Evolutionary conservation across 2,797 vertebrate genomes (phyloP).

Genomic region (Microctenopoma stevenorrisi): DNA sequence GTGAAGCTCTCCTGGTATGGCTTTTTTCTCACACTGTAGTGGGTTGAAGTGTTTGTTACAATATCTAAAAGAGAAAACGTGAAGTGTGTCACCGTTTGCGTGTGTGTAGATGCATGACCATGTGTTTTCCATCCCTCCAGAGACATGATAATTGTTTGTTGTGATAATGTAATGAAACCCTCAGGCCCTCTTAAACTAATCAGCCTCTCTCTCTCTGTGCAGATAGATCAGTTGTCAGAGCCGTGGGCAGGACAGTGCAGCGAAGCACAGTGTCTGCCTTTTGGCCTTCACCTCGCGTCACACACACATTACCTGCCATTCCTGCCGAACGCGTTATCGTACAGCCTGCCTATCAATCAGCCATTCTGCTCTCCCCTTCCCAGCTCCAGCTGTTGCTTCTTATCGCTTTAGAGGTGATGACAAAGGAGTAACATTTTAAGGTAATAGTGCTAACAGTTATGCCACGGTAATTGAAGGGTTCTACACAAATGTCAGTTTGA

Average conservation of each 20-base stretch:
- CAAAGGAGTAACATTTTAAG: constrained; percentile 42
- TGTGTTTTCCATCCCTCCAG: constrained; percentile 57
- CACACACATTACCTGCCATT: constrained; percentile 52
- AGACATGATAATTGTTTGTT: constrained; percentile 82
- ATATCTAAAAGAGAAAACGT: constrained; percentile 29
- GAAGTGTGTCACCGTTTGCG: constrained; percentile 10
- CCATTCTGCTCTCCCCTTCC: constrained; percentile 13
- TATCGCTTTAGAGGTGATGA: constrained; percentile 37
- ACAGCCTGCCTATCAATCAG: constrained; percentile 51
- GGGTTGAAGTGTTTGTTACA: constrained; percentile 15
- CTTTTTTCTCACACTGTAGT: constrained; percentile 35
- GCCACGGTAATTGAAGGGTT: constrained; percentile 4
- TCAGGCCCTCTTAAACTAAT: constrained; percentile 78
- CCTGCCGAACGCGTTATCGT: constrained; percentile 44
- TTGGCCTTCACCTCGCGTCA: constrained; percentile 51
- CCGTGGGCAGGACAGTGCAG: constrained; percentile 46
- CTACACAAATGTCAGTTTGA: constrained; percentile 15
- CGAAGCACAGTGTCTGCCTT: constrained; percentile 45
- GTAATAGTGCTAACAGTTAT: constrained; percentile 17
- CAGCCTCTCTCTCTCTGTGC: constrained; percentile 59
- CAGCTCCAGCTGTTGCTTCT: constrained; percentile 54
- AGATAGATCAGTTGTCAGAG: constrained; percentile 70
- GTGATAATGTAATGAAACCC: constrained; percentile 82
- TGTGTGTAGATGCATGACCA: constrained; percentile 8
- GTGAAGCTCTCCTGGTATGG: constrained; percentile 14